These are phyloP conservation scores for Anarsia innoxiella DNA, from an alignment of 2,888 invertebrate genomes.

Conservation along the genomic window DNA sequence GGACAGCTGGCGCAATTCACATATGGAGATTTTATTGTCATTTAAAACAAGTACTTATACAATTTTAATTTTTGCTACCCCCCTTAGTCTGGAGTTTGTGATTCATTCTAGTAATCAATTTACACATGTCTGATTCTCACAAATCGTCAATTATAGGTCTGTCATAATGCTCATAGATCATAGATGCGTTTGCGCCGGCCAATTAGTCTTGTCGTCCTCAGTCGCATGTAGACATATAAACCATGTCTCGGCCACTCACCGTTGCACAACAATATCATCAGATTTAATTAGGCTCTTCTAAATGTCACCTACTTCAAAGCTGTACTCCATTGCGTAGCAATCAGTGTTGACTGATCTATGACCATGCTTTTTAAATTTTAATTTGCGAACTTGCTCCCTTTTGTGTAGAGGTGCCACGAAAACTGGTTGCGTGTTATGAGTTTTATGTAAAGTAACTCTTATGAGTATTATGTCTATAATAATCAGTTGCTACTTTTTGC, in stretches of 20 bases:
- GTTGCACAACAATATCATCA: slow-evolving; percentile 36
- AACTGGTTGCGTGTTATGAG: too few species aligned
- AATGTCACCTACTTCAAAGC: slow-evolving; percentile 44
- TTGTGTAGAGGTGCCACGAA: too few species aligned
- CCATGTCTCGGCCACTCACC: slow-evolving; percentile 28
- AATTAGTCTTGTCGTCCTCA: slow-evolving; percentile 33
- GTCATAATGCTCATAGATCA: slow-evolving; percentile 41
- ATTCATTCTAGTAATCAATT: slow-evolving; percentile 7
- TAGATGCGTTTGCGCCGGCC: slow-evolving; percentile 28
- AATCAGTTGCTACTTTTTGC: too few species aligned
- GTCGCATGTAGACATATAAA: slow-evolving; percentile 29
- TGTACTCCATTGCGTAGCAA: slow-evolving; percentile 20
- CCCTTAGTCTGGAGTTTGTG: too few species aligned
- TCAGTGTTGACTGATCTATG: slow-evolving; percentile 16
- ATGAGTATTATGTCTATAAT: too few species aligned
- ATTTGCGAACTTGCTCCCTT: slow-evolving; percentile 11
- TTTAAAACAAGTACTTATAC: too few species aligned
- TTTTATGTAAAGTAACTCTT: too few species aligned
- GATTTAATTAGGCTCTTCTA: slow-evolving; percentile 42
- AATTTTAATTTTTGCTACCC: too few species aligned
- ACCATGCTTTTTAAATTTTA: slow-evolving; percentile 8
- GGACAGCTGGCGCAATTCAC: too few species aligned
- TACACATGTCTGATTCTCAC: slow-evolving; percentile 5
- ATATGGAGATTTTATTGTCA: too few species aligned
- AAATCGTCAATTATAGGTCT: slow-evolving; percentile 15